phyloP scores from a whole-genome alignment of 1,140 invertebrate species.

The Hydropsyche tenuis region DNA sequence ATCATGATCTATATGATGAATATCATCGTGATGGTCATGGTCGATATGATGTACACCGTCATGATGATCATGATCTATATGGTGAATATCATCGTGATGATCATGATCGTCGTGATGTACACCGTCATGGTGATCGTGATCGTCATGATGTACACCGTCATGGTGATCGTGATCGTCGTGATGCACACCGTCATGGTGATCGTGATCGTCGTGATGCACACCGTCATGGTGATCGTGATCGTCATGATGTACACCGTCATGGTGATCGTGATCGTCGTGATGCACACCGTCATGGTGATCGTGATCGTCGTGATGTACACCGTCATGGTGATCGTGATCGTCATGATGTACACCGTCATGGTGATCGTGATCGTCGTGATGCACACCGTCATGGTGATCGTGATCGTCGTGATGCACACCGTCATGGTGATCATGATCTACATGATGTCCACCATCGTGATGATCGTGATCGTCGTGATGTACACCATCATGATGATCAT shows the following conservation, averaged over 20 bases:
- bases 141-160: not conserved
- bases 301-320: not conserved
- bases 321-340: too few species aligned
- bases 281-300: too few species aligned
- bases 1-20: too few species aligned
- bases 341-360: too few species aligned
- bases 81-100: too few species aligned
- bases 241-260: not conserved
- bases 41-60: not conserved
- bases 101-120: not conserved
- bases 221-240: not conserved
- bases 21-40: not conserved
- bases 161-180: not conserved
- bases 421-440: not conserved
- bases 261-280: not conserved
- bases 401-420: not conserved
- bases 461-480: not conserved
- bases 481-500: not conserved
- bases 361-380: not conserved
- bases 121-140: not conserved
- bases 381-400: not conserved
- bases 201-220: not conserved
- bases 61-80: not conserved
- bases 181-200: not conserved
- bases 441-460: not conserved